Conservation (phyloP, 2,113 vertebrate genomes). For the Sclerurus mexicanus region DNA sequence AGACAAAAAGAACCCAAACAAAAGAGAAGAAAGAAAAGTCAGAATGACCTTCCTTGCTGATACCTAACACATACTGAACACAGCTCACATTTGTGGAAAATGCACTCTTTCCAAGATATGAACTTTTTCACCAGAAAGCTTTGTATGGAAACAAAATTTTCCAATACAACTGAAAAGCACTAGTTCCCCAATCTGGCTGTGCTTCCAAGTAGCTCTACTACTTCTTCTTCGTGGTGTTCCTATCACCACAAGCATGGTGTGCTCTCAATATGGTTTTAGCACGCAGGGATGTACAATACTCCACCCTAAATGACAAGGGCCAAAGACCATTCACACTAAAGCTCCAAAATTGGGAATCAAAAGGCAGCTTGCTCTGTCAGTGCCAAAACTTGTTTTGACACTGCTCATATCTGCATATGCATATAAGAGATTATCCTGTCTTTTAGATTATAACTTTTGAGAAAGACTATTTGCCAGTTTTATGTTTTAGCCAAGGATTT, state of each 20-base stretch:
- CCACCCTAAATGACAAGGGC: not conserved
- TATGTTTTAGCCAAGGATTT: not conserved
- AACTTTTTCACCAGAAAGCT: not conserved
- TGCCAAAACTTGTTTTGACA: not conserved
- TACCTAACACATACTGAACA: not conserved
- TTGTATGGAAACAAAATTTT: not conserved
- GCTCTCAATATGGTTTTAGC: not conserved
- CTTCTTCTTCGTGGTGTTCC: not conserved
- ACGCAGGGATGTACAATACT: not conserved
- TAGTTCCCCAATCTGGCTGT: not conserved
- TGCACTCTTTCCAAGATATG: not conserved
- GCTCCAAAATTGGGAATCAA: not conserved
- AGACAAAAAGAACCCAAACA: not conserved
- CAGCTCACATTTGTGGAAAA: not conserved
- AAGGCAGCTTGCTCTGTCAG: not conserved
- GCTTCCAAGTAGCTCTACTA: not conserved
- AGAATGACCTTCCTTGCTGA: not conserved
- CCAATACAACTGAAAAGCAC: not conserved
- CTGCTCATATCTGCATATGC: not conserved
- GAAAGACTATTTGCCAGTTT: not conserved
- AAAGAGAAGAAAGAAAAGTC: not conserved
- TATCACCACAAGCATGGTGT: fast-evolving
- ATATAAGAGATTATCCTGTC: not conserved
- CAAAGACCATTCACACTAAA: not conserved
- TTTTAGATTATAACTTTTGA: not conserved